Base-by-base conservation (phyloP, 1,140 invertebrate species). In the Ridgeia piscesae region DNA sequence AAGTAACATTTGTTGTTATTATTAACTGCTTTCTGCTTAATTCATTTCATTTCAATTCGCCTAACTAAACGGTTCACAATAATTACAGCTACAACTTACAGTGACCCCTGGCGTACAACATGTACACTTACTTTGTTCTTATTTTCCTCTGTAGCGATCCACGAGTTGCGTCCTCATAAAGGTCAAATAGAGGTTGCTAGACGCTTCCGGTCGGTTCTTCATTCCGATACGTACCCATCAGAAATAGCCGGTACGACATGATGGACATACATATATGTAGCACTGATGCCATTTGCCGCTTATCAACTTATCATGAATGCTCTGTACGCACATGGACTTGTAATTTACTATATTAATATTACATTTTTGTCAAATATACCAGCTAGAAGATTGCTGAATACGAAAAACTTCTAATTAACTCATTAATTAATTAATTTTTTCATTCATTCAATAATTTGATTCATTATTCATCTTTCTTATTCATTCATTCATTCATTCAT, bases 171-270 rank as follows among this genome's bases (percentile, higher is more conserved):
- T 33, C 97, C 97, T 34, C 97, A 98, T 94, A 96, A 96, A 94
- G 97, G 97, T 6, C 97, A 98, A 95, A 96, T 96, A 31, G 94
- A 96, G 77, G 97, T 97, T 31, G 97, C 97, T 0, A 96, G 96
- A 92, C 94, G 97, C 92, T 95, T 98, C 21, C 95, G 97, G 77
- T 97, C 97, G 35, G 94, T 98, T 6, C 96, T 98, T 0, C 97
- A 97, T 95, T 98, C 97, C 0, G 96, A 97, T 34, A 97, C 96
- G 11, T 97, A 97, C 95, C 97, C 97, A 27, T 97, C 97, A 42
- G 97, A 97, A 95, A 97, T 98, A 94, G 97, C 97, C 94, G 96
- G 97, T 91, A 58, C 42, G 91, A 77, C 4, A 31, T 77, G 58
- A 77, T 1, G 27, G 17, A 77, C 58, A 77, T 0, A 4, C 2